A percentile compares a stretch with the other conserved stretches of the same genome.
Evolutionary conservation across 1,140 invertebrate genomes (phyloP).

Genomic region (Berghia stephanieae): DNA sequence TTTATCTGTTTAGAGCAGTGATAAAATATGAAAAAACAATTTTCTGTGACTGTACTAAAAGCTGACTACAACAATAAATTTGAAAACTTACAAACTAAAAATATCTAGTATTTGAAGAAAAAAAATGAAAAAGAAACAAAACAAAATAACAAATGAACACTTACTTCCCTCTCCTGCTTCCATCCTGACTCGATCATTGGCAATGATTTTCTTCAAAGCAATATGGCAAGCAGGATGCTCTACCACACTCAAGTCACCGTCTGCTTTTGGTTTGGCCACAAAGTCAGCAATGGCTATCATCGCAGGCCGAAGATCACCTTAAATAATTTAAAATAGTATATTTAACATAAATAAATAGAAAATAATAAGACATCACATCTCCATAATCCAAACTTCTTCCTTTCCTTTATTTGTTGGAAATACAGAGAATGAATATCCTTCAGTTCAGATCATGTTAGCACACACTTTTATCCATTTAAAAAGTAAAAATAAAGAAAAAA

Average conservation of each 20-base stretch:
- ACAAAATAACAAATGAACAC: neutral
- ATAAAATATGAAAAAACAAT: too few relatives aligned
- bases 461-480: too few relatives aligned
- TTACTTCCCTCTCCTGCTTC: slow-evolving; percentile 51
- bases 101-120: neutral
- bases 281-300: slow-evolving; percentile 59
- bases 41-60: too few relatives aligned
- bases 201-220: slow-evolving; percentile 81
- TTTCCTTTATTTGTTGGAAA: too few relatives aligned
- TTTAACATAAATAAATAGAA: neutral
- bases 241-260: slow-evolving; percentile 71
- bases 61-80: neutral
- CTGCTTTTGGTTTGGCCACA: slow-evolving; percentile 57
- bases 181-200: slow-evolving; percentile 71
- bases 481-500: too few relatives aligned
- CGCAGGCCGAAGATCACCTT: slow-evolving; percentile 58
- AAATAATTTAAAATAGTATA: slow-evolving; percentile 27
- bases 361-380: too few relatives aligned
- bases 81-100: neutral
- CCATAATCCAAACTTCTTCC: too few relatives aligned
- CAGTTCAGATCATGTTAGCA: too few relatives aligned
- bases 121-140: neutral
- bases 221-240: slow-evolving; percentile 84
- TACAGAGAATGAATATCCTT: too few relatives aligned
- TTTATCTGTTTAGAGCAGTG: too few relatives aligned